Percentiles rank a stretch among this genome's conserved stretches.
Evolutionary conservation across 2,113 vertebrate species (phyloP).

Genomic region (Manacus vitellinus): DNA sequence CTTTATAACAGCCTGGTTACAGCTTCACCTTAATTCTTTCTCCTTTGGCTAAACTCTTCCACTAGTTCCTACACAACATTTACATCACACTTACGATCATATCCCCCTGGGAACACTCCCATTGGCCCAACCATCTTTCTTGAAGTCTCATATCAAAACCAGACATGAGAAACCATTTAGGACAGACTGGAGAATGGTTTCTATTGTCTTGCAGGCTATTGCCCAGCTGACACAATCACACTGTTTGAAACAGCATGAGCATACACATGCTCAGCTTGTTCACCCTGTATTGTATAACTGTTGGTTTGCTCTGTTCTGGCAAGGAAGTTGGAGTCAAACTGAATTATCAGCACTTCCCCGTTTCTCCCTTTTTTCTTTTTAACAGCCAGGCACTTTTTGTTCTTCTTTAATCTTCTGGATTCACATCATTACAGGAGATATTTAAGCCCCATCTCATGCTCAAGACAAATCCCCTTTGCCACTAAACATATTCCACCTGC

Average conservation of each 20-base stretch:
- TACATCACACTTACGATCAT: fast-evolving
- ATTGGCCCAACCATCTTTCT: background rate
- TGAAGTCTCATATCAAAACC: background rate
- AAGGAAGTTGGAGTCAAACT: constrained; percentile 4
- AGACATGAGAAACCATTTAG: background rate
- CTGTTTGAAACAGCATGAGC: background rate
- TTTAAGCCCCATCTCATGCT: background rate
- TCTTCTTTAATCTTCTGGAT: background rate
- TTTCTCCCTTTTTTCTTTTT: background rate
- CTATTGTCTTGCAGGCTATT: background rate
- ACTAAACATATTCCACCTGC: background rate
- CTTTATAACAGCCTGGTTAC: background rate
- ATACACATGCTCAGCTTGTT: background rate
- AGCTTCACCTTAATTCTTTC: background rate
- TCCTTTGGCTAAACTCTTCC: background rate
- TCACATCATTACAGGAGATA: background rate
- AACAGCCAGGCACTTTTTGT: background rate
- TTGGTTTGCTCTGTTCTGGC: background rate
- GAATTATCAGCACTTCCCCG: background rate
- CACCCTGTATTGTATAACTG: background rate
- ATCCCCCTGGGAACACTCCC: background rate
- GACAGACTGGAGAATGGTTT: background rate
- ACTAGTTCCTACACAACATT: background rate
- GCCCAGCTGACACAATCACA: background rate
- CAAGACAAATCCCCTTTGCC: background rate